Base-by-base conservation (phyloP, 2,888 invertebrate species). In the Agrotis segetum region DNA sequence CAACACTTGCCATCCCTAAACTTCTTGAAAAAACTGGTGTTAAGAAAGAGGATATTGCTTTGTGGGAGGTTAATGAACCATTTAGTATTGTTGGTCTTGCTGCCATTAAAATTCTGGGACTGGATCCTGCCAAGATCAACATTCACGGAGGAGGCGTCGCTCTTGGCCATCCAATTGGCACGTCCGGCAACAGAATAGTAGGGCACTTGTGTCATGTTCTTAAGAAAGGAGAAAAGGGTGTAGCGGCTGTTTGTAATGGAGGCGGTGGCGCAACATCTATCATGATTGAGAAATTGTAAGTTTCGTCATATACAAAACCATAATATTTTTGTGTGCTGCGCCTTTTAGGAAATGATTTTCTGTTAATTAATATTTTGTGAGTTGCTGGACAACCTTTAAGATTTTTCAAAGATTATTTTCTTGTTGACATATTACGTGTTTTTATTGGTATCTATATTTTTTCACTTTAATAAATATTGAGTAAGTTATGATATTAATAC, bases 21-120 rank as follows among this genome's bases (percentile, higher is more conserved):
- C 95, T 99, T 24, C 93, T 99, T 73, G 96, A 98, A 91, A 97
- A 97, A 82, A 97, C 98, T 79, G 99, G 99, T 59, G 97, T 99
- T 0, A 98, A 97, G 50, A 98, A 98, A 87, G 97, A 98, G 60
- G 99, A 99, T 90, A 97, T 99, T 67, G 97, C 98, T 55, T 95
- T 99, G 90, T 99, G 99, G 99, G 99, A 99, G 96, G 98, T 99
- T 66, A 99, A 99, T 92, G 99, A 99, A 96, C 99, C 99, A 0
- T 99, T 99, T 94, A 99, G 99, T 90, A 98, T 98, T 47, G 99
- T 99, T 9, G 99, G 98, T 67, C 94, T 99, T 68, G 99, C 99
- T 13, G 99, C 99, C 93, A 98, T 98, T 86, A 98, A 98, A 92
- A 94, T 98, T 86, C 92, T 99, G 79, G 98, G 97, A 63, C 93